phyloP scores from a whole-genome alignment of 2,888 invertebrate species.

The Aphelenchoides bicaudatus region DNA sequence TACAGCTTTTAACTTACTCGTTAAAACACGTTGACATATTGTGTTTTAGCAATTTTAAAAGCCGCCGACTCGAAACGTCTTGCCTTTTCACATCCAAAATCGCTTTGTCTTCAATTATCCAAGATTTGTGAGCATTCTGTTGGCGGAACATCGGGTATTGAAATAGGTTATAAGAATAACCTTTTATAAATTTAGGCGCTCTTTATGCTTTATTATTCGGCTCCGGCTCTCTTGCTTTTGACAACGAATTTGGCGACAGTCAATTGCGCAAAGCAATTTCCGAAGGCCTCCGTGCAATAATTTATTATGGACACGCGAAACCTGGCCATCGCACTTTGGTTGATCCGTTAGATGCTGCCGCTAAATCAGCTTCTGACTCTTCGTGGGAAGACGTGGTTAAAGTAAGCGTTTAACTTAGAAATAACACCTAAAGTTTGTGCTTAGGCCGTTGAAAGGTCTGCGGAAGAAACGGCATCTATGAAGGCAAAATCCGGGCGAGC shows the following conservation, averaged over 20 bases:
- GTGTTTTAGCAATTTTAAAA: slow-evolving; percentile 25
- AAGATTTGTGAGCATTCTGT: slow-evolving; percentile 45
- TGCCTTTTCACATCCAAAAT: slow-evolving; percentile 30
- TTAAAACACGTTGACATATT: background rate
- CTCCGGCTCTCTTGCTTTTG: slow-evolving; percentile 34
- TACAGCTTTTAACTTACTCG: slow-evolving; percentile 55
- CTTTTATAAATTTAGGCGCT: slow-evolving; percentile 2
- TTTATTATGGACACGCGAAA: slow-evolving; percentile 71
- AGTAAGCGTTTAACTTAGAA: slow-evolving; percentile 14
- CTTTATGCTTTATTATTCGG: slow-evolving; percentile 44
- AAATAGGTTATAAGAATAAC: slow-evolving; percentile 18
- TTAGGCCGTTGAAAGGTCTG: slow-evolving; percentile 39
- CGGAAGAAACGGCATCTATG: slow-evolving; percentile 41
- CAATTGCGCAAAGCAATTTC: slow-evolving; percentile 29
- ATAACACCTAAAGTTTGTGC: background rate
- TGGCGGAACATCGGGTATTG: slow-evolving; percentile 55
- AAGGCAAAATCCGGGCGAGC: slow-evolving; percentile 47
- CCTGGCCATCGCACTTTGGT: slow-evolving; percentile 75
- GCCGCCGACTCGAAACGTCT: slow-evolving; percentile 20
- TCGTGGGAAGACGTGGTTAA: slow-evolving; percentile 30
- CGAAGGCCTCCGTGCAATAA: slow-evolving; percentile 39
- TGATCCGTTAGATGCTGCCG: slow-evolving; percentile 41
- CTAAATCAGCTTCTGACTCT: slow-evolving; percentile 20
- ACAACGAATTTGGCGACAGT: background rate
- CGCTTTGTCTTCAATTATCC: slow-evolving; percentile 41